Conservation (phyloP, 2,113 vertebrate species). For the Percina caprodes region DNA sequence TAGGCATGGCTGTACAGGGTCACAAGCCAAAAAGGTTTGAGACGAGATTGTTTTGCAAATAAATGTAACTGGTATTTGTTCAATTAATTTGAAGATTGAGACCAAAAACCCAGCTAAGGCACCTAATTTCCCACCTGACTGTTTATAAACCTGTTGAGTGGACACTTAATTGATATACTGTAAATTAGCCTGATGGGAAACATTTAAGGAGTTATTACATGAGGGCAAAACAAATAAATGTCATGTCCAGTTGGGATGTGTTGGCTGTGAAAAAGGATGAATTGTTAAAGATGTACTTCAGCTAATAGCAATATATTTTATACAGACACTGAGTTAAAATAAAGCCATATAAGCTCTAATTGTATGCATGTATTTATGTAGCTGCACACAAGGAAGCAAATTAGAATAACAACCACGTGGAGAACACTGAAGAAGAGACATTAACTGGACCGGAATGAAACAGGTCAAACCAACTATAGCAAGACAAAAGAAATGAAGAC, state of each 20-base stretch:
- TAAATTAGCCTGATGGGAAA: background rate
- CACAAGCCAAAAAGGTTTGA: background rate
- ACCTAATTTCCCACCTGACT: background rate
- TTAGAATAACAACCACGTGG: no score
- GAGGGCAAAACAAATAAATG: background rate
- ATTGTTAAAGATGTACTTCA: background rate
- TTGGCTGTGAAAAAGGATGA: background rate
- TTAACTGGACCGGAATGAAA: background rate
- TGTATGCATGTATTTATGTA: background rate
- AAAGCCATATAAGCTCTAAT: background rate
- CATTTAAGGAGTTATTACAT: background rate
- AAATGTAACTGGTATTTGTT: background rate
- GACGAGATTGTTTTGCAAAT: background rate
- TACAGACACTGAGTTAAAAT: background rate
- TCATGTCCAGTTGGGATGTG: background rate
- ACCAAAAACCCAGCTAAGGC: background rate
- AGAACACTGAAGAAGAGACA: background rate
- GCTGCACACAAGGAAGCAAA: background rate
- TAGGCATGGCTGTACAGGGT: background rate
- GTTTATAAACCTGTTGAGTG: conserved; percentile 8
- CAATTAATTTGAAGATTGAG: background rate
- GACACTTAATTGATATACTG: background rate
- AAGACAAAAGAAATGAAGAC: background rate
- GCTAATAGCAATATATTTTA: background rate
- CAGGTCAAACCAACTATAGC: background rate